A percentile compares a stretch with the other conserved stretches of the same genome.
phyloP scores from a whole-genome alignment of 1,140 invertebrate species.

The Leguminivora glycinivorella region DNA sequence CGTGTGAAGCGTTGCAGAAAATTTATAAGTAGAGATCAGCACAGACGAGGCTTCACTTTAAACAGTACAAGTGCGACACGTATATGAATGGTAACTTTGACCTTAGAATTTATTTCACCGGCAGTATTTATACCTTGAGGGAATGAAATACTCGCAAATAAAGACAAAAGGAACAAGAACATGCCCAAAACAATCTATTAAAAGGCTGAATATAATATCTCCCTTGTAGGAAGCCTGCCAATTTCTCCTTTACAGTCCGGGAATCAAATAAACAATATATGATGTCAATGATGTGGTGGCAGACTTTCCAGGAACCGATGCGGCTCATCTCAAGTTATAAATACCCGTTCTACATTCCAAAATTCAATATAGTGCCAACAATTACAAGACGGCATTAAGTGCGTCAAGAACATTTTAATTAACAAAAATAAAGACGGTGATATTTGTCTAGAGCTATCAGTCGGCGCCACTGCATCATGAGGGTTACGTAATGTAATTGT shows the following conservation, averaged over 20 bases:
- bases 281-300: not conserved
- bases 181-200: not conserved
- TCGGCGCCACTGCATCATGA: conserved; percentile 54
- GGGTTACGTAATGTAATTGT: conserved; percentile 29
- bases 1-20: conserved; percentile 12
- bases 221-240: not conserved
- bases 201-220: too few relatives aligned
- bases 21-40: conserved; percentile 14
- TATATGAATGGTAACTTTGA: not conserved
- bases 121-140: not conserved
- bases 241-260: not conserved
- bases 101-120: conserved; percentile 8
- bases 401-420: conserved; percentile 57
- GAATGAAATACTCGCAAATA: not conserved
- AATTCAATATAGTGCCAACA: conserved; percentile 53
- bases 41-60: conserved; percentile 15
- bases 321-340: conserved; percentile 47
- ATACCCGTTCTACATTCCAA: conserved; percentile 54
- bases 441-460: conserved; percentile 56
- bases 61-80: conserved; percentile 10
- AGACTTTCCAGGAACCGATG: conserved; percentile 9
- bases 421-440: conserved; percentile 58
- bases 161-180: not conserved
- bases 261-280: conserved; percentile 1
- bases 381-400: conserved; percentile 45